Evolutionary conservation across 2,888 invertebrate species (phyloP).

Genomic region (Eumerus sabulonum): DNA sequence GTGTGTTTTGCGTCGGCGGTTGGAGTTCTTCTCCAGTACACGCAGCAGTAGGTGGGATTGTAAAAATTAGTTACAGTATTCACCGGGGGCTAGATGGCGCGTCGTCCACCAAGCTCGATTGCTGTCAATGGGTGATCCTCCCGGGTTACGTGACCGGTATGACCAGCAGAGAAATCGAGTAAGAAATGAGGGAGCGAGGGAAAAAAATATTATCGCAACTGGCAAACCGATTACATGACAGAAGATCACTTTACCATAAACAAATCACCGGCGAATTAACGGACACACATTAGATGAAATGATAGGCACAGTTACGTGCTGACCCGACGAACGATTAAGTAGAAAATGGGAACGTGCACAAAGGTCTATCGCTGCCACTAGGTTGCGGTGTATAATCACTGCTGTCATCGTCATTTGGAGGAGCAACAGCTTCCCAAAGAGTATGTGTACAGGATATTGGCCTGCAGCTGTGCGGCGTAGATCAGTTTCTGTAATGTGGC

Average conservation of each 20-base stretch:
- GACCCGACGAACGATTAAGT: neutral
- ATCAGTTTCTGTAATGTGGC: conserved; percentile 51
- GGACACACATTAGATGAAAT: conserved; percentile 61
- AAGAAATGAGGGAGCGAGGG: neutral
- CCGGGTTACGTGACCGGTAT: conserved; percentile 61
- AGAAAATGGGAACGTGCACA: conserved; percentile 36
- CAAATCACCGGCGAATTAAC: conserved; percentile 64
- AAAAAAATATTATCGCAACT: conserved; percentile 29
- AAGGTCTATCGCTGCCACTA: conserved; percentile 48
- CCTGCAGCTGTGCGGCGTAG: conserved; percentile 35
- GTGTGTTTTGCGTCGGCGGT: conserved; percentile 57
- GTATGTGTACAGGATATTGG: no score
- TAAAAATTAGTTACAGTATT: conserved; percentile 61
- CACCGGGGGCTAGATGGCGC: conserved; percentile 26
- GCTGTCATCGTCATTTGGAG: conserved; percentile 54
- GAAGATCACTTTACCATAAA: conserved; percentile 66
- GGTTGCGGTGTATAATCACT: conserved; percentile 35
- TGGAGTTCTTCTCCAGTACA: conserved; percentile 44
- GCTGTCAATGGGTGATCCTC: conserved; percentile 57
- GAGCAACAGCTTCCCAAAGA: conserved; percentile 59
- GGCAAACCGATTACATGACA: conserved; percentile 59
- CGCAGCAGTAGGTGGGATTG: conserved; percentile 68
- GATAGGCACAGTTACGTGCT: conserved; percentile 45
- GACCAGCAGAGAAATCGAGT: conserved; percentile 26
- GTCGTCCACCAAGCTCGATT: neutral